A percentile compares a stretch with the other conserved stretches of the same genome.
Evolutionary conservation across 2,113 vertebrate genomes (phyloP).

Genomic region (Chionomys nivalis): DNA sequence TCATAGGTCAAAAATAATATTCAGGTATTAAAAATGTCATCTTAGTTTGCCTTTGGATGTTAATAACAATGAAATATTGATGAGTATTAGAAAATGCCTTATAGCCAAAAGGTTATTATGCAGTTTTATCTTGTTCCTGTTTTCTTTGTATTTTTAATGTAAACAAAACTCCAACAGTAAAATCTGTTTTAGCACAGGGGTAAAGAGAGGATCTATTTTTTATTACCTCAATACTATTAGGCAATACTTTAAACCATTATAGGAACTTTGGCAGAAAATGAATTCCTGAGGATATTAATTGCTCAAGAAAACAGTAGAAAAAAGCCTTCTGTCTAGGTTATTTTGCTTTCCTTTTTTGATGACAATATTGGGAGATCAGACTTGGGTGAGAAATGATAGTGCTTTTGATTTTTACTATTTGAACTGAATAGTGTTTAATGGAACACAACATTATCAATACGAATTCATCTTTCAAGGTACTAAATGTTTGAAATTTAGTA

Average conservation of each 20-base stretch:
- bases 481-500: neutral
- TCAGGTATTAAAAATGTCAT: neutral
- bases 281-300: slow-evolving; percentile 70
- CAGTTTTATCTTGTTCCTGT: slow-evolving; percentile 16
- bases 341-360: slow-evolving; percentile 62
- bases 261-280: slow-evolving; percentile 53
- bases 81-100: neutral
- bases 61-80: neutral
- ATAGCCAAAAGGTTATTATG: neutral
- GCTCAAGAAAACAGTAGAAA: slow-evolving; percentile 35
- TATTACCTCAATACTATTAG: slow-evolving; percentile 68
- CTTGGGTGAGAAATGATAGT: slow-evolving; percentile 40
- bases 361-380: slow-evolving; percentile 68
- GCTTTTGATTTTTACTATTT: slow-evolving; percentile 44
- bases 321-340: slow-evolving; percentile 72
- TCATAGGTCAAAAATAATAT: slow-evolving; percentile 1
- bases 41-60: slow-evolving; percentile 25
- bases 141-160: slow-evolving; percentile 36
- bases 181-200: slow-evolving; percentile 36
- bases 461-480: slow-evolving; percentile 4
- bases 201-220: neutral
- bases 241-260: slow-evolving; percentile 72
- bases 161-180: slow-evolving; percentile 64
- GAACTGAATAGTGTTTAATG: neutral
- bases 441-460: neutral